Evolutionary conservation across 2,797 vertebrate species (phyloP).

Genomic region (Amazona ochrocephala): DNA sequence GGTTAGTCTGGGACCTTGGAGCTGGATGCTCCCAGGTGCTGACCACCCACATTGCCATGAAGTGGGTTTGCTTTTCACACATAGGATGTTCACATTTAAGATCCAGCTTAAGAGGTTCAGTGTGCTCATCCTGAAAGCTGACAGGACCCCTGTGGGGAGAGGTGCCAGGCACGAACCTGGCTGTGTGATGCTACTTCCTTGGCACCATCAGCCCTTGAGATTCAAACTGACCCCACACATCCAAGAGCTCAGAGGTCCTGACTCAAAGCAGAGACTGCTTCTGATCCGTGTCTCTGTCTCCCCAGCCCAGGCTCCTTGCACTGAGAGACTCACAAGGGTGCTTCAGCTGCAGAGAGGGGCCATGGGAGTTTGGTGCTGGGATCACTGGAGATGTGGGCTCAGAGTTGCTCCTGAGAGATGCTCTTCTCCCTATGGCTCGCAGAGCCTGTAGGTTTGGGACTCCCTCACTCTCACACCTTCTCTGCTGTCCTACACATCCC

Average conservation of each 20-base stretch:
- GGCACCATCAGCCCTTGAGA: not conserved
- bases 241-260: not conserved
- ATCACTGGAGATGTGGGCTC: not conserved
- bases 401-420: not conserved
- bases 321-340: not conserved
- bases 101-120: not conserved
- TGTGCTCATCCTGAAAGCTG: not conserved
- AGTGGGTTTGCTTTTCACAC: not conserved
- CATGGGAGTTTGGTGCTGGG: not conserved
- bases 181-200: not conserved
- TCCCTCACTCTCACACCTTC: not conserved
- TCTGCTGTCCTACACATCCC: not conserved
- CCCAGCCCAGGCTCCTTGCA: not conserved
- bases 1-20: not conserved
- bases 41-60: not conserved
- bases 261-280: not conserved
- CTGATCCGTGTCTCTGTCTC: not conserved
- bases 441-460: not conserved
- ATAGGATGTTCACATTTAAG: not conserved
- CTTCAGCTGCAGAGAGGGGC: not conserved
- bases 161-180: not conserved
- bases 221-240: not conserved
- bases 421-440: fast-evolving
- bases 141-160: not conserved
- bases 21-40: not conserved